These are phyloP conservation scores for Hycleus cichorii DNA, from an alignment of 1,140 invertebrate genomes.

Conservation along the genomic window DNA sequence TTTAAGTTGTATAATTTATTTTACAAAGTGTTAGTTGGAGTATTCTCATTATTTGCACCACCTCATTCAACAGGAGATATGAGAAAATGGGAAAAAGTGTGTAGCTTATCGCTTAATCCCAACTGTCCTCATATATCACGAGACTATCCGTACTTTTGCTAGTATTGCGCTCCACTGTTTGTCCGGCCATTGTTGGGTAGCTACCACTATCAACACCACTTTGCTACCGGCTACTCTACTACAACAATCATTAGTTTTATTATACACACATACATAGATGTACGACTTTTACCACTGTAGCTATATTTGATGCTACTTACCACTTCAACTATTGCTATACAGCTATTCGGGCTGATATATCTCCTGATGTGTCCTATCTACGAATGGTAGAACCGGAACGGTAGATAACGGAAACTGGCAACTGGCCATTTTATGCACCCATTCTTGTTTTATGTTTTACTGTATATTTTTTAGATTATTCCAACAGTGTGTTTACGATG, in stretches of 20 bases:
- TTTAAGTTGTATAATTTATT: no score
- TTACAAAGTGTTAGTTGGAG: no score
- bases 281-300: no score
- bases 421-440: constrained; percentile 25
- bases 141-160: not conserved
- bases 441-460: constrained; percentile 17
- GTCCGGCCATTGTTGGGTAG: not conserved
- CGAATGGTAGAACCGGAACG: constrained; percentile 17
- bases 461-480: constrained; percentile 6
- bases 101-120: constrained; percentile 37
- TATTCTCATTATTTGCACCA: constrained; percentile 21
- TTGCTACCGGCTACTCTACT: not conserved
- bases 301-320: not conserved
- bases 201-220: not conserved
- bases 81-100: constrained; percentile 23
- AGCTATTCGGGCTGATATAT: not conserved
- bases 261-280: no score
- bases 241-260: not conserved
- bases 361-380: constrained; percentile 21
- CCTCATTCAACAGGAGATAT: constrained; percentile 33
- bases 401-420: constrained; percentile 25
- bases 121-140: constrained; percentile 34
- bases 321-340: not conserved
- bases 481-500: constrained; percentile 8
- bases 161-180: not conserved